Conservation (phyloP, 2,797 vertebrate genomes). For the Pantherophis vulpinus region DNA sequence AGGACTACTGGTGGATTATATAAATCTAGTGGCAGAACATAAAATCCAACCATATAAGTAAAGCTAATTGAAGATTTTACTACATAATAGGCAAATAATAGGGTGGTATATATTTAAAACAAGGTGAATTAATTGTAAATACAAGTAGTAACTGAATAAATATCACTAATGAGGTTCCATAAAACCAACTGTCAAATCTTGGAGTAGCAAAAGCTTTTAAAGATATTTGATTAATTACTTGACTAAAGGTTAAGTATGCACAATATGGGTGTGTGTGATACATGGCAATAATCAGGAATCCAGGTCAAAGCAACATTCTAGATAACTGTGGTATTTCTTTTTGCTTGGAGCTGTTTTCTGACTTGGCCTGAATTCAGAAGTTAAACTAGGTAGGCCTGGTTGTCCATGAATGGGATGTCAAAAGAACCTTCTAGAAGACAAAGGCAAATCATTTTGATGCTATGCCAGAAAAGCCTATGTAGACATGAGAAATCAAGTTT, state of each 20-base stretch:
- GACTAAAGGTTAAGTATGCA: neutral
- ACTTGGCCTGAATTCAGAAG: neutral
- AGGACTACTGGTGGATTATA: neutral
- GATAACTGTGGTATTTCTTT: neutral
- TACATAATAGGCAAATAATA: neutral
- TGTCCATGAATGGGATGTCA: neutral
- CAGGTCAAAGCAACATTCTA: neutral
- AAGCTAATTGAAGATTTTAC: neutral
- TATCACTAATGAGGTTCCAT: neutral
- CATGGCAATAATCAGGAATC: neutral
- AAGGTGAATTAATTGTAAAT: neutral
- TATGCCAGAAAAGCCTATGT: neutral
- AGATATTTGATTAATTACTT: neutral
- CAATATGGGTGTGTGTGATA: neutral
- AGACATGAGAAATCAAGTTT: neutral
- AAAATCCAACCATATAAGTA: neutral
- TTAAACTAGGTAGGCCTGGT: neutral
- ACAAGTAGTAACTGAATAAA: neutral
- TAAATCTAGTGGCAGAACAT: neutral
- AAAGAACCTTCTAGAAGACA: neutral
- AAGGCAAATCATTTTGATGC: neutral
- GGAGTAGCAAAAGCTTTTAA: neutral
- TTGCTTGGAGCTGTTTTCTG: neutral
- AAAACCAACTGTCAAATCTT: neutral
- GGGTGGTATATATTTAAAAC: neutral